Evolutionary conservation across 37 sponge, comb jelly and placozoan species (phyloP).

Genomic region (Beroe ovata): DNA sequence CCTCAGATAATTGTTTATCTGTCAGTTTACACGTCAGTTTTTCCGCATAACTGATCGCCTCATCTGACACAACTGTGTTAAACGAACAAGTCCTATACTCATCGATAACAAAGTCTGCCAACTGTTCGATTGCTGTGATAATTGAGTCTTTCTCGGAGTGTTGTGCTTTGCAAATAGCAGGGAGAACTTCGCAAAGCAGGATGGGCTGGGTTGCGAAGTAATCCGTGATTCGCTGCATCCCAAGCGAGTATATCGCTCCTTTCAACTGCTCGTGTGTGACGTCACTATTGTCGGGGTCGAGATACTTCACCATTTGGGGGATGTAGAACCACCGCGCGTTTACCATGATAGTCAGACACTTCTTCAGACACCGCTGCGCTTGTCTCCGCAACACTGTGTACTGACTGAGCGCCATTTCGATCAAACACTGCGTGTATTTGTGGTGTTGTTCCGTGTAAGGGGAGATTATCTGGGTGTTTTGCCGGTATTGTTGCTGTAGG

Average conservation of each 20-base stretch:
- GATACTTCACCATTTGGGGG: constrained; percentile 3
- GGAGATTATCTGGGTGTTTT: constrained; percentile 5
- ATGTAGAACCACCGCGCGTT: constrained; percentile 44
- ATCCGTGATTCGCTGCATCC: neutral
- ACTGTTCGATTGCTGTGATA: constrained; percentile 8
- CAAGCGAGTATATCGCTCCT: constrained; percentile 5
- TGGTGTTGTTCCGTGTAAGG: constrained; percentile 19
- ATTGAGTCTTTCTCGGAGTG: constrained; percentile 51
- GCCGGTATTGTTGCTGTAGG: constrained; percentile 34
- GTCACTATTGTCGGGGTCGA: neutral
- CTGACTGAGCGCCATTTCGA: constrained; percentile 19
- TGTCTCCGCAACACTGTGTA: constrained; percentile 24
- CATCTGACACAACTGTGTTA: neutral
- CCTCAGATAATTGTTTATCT: neutral
- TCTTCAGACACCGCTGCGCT: constrained; percentile 22
- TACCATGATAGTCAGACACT: constrained; percentile 30
- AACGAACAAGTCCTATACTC: constrained; percentile 2
- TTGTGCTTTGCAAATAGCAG: constrained; percentile 2
- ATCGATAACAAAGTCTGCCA: constrained; percentile 3
- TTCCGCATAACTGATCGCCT: neutral
- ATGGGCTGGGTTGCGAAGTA: constrained; percentile 22
- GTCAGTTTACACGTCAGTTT: neutral
- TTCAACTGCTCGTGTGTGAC: constrained; percentile 41
- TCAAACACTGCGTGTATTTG: constrained; percentile 17
- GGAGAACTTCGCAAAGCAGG: constrained; percentile 4